Evolutionary conservation across 2,797 vertebrate species (phyloP), one percentile per base, ranked within the genome.

Genomic region (Ficedula albicollis): DNA sequence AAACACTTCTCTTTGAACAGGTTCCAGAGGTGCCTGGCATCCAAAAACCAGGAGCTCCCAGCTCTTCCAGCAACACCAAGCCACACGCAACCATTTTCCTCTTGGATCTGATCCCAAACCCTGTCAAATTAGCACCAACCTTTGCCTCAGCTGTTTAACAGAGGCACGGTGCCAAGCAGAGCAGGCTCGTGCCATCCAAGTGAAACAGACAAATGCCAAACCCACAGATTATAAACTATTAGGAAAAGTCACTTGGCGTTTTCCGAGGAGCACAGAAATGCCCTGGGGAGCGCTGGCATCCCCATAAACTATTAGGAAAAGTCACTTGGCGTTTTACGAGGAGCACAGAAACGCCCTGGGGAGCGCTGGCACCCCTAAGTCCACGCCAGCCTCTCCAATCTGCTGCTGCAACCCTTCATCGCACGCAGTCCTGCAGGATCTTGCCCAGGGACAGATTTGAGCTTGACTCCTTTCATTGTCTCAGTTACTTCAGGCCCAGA

Each of bases 311-410:
- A 11, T 32, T 22, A 22, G 72, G 34, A 46, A 19, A 62, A 78
- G 78, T 54, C 69, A 81, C 11, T 20, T 12, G 3, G 60, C 0
- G 0, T 62, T 67, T 84, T n/a, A 52, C 0, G 0, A 63, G 48
- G 49, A 64, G 75, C 25, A 27, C 20, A 49, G 58, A 56, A 84
- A 54, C 7, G 8, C 46, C 38, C 51, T 32, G 43, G 68, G 54
- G 46, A 62, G 51, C 0, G 0, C 56, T 77, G 82, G 43, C 46
- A 81, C 15, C 26, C 48, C 39, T 7, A 2, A 34, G 23, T 9
- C 48, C 39, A n/a, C 0, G 0, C 19, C 68, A 86, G 15, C n/a
- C 43, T 46, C 73, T 69, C 52, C 48, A 55, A 15, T 38, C 54
- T 36, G n/a, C 89, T 68, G 39, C 66, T 74, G 39, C 69, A 66